phyloP scores from a whole-genome alignment of 2,113 vertebrate genomes.

The Barnardius zonarius region DNA sequence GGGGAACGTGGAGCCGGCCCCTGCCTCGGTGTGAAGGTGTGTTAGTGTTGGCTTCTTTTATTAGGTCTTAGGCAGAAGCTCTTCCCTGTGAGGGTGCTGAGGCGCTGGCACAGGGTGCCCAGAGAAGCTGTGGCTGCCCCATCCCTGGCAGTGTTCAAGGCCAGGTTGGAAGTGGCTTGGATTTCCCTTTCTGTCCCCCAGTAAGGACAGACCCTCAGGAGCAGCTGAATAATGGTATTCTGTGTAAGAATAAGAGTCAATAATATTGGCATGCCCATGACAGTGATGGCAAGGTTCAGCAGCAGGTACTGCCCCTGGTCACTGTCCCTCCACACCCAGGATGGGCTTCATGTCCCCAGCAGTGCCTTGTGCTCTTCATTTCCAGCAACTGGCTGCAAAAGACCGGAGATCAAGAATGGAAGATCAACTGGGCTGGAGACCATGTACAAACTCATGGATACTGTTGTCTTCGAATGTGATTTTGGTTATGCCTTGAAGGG shows the following conservation, averaged over 20 bases:
- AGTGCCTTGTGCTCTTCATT: neutral
- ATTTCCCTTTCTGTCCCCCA: neutral
- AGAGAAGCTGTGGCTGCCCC: neutral
- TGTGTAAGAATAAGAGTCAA: neutral
- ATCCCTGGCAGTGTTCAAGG: neutral
- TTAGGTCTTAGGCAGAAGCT: neutral
- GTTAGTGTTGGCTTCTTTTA: neutral
- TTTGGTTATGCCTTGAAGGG: conserved; percentile 29
- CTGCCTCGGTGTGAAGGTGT: conserved; percentile 56
- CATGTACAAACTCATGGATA: neutral
- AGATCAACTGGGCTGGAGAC: neutral
- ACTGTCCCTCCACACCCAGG: neutral
- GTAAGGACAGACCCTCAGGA: neutral
- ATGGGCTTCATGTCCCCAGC: neutral
- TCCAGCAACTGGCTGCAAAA: conserved; percentile 8
- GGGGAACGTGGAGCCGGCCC: conserved; percentile 56
- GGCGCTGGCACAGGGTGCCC: neutral
- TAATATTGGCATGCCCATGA: fast-evolving
- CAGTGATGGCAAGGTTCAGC: neutral
- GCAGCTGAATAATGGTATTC: neutral
- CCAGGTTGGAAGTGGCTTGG: neutral
- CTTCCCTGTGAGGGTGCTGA: neutral
- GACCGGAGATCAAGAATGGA: neutral
- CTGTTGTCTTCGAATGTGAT: neutral
- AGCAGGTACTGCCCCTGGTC: neutral